Base-by-base conservation (phyloP, 2,113 vertebrate genomes). In the Camelus dromedarius region DNA sequence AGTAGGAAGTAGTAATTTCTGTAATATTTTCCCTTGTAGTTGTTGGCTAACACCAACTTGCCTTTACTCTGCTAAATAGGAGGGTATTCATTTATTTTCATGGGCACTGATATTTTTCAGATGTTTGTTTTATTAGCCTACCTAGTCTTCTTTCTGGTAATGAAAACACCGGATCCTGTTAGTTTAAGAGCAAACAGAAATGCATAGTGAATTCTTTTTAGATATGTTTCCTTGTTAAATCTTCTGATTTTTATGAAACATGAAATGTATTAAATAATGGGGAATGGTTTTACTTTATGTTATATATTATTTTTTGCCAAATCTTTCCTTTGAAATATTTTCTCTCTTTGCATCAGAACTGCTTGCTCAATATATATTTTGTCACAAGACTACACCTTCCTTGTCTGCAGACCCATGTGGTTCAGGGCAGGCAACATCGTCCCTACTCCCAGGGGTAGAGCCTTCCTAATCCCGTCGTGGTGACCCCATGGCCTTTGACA, bases 161-260 rank as follows among this genome's bases (percentile, higher is more conserved):
- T 70, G 72, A 38, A 92, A 85, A 77, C 66, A 75, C 11, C 8
- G 26, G 35, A 11, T 56, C 19, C 10, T 89, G 20, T 60, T 96
- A 89, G 80, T 84, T 92, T 96, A 67, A 92, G n/a, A 89, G 52
- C 46, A 80, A 89, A 69, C 26, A 81, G 58, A 93, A 67, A 93
- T 80, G 58, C 32, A 64, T 1, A 72, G 35, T 77, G 14, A 7
- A 56, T 95, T 93, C 28, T 81, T 92, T 85, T 62, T 52, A 77
- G 32, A 8, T 93, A 50, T 14, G 10, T 93, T 91, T 86, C 62
- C 12, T 77, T 83, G 16, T 52, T 87, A 84, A 79, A 67, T 85
- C 93, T 60, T 30, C 50, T 81, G 81, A 70, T 80, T 92, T 88
- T 96, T 79, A 67, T 80, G 66, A 92, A 89, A 64, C 8, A 58